Evolutionary conservation across 2,888 invertebrate species (phyloP).

Genomic region (Ditylenchus weischeri): DNA sequence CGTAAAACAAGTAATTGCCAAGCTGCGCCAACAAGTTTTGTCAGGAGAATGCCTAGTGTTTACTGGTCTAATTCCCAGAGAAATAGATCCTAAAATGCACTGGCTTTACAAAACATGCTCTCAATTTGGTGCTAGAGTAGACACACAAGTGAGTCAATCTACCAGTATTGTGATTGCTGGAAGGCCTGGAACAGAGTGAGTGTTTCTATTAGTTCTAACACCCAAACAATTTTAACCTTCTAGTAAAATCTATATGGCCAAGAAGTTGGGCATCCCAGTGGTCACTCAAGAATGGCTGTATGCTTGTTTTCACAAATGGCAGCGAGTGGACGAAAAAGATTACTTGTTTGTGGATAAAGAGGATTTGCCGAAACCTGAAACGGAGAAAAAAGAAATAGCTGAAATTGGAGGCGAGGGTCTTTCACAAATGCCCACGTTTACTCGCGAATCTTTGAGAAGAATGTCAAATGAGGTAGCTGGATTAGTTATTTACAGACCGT

Average conservation of each 20-base stretch:
- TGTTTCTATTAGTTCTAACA: background rate
- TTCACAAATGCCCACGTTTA: slow-evolving; percentile 4
- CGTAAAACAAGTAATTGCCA: slow-evolving; percentile 10
- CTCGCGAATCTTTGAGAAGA: background rate
- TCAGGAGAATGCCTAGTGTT: slow-evolving; percentile 1
- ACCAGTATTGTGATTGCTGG: slow-evolving; percentile 84
- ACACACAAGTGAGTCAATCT: slow-evolving; percentile 36
- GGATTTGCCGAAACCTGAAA: background rate
- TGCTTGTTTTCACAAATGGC: slow-evolving; percentile 48
- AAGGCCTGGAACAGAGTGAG: slow-evolving; percentile 47
- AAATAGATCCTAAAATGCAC: slow-evolving; percentile 3
- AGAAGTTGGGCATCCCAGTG: slow-evolving; percentile 38
- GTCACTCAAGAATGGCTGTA: slow-evolving; percentile 50
- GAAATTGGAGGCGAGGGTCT: background rate
- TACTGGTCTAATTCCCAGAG: background rate
- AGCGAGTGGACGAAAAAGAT: slow-evolving; percentile 35
- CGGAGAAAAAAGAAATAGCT: background rate
- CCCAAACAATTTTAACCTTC: slow-evolving; percentile 15
- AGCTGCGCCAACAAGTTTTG: background rate
- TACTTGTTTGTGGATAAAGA: slow-evolving; percentile 3
- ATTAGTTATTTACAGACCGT: too few species aligned
- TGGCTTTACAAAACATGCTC: slow-evolving; percentile 38
- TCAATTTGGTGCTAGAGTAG: slow-evolving; percentile 49
- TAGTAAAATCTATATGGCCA: slow-evolving; percentile 50
- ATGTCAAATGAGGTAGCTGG: slow-evolving; percentile 5